Evolutionary conservation across 2,888 invertebrate species (phyloP), one percentile per base, ranked within the genome.

Genomic region (Diachrysia chrysitis): DNA sequence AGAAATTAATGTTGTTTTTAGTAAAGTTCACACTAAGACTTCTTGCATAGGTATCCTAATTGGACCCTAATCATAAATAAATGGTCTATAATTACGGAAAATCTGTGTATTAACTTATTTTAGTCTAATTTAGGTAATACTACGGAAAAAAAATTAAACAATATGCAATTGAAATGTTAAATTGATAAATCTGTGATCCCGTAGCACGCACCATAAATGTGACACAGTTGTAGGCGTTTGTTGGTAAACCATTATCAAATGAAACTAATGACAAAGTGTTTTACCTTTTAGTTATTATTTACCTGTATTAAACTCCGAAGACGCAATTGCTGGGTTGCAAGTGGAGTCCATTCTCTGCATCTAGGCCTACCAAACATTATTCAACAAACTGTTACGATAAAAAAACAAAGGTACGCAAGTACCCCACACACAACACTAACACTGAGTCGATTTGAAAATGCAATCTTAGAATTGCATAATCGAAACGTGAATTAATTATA

Each of bases 241-340:
- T 93, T 92, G n/a, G 80, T 91, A 90, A 90, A 90, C 83, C 60
- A 14, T 6, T 3, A 14, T 2, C 10, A 29, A 4, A 37, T 42
- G 10, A 57, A 63, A 17, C n/a, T n/a, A 17, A 16, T 3, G 2
- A 2, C n/a, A 42, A 58, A 19, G 65, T 60, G 37, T 14, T 19
- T 16, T 17, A 9, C 6, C 5, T 14, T 12, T 25, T 29, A 51
- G n/a, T 21, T 19, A 10, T 0, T n/a, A 25, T 16, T 76, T 89
- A 98, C 96, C 95, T 97, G 97, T 84, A 97, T 96, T 69, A 98
- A 95, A 92, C 97, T 98, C 77, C 98, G 96, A 57, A 98, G 93
- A 63, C 98, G 96, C 78, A 98, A 95, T 96, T 98, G 98, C 90
- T 98, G 98, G 19, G 98, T 97, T 57, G 97, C 96, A 73, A 98